phyloP scores from a whole-genome alignment of 2,888 invertebrate genomes.

The Panorpa germanica region DNA sequence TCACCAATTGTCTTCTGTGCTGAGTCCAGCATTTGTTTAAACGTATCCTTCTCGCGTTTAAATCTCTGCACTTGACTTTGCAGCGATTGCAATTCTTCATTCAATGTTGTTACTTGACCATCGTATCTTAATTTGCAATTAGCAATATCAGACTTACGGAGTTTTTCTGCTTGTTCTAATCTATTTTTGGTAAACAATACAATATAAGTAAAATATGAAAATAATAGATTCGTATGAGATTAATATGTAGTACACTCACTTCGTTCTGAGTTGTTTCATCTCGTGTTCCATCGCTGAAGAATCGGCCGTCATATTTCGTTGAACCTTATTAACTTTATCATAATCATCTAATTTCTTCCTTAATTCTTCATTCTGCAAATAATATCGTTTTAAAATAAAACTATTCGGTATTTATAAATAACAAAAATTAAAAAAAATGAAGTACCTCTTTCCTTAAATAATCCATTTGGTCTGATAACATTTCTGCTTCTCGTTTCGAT shows the following conservation, averaged over 20 bases:
- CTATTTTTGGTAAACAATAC: constrained; percentile 18
- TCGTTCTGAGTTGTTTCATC: constrained; percentile 44
- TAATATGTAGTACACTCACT: constrained; percentile 20
- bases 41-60: constrained; percentile 73
- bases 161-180: constrained; percentile 45
- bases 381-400: not conserved
- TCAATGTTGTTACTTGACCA: constrained; percentile 59
- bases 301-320: constrained; percentile 58
- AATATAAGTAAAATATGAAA: constrained; percentile 3
- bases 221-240: not conserved
- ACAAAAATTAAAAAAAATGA: constrained; percentile 7
- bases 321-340: constrained; percentile 66
- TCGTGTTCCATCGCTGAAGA: constrained; percentile 58
- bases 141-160: constrained; percentile 57
- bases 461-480: constrained; percentile 50
- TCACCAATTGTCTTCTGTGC: constrained; percentile 71
- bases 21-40: constrained; percentile 75
- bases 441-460: constrained; percentile 43
- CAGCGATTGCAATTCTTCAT: constrained; percentile 64
- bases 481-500: constrained; percentile 44
- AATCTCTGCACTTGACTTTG: constrained; percentile 48
- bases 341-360: constrained; percentile 67
- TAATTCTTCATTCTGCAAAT: constrained; percentile 51
- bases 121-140: constrained; percentile 73
- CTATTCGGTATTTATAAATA: constrained; percentile 7